Conservation (phyloP, 1,140 invertebrate species). For the Tetragonula clypearis region DNA sequence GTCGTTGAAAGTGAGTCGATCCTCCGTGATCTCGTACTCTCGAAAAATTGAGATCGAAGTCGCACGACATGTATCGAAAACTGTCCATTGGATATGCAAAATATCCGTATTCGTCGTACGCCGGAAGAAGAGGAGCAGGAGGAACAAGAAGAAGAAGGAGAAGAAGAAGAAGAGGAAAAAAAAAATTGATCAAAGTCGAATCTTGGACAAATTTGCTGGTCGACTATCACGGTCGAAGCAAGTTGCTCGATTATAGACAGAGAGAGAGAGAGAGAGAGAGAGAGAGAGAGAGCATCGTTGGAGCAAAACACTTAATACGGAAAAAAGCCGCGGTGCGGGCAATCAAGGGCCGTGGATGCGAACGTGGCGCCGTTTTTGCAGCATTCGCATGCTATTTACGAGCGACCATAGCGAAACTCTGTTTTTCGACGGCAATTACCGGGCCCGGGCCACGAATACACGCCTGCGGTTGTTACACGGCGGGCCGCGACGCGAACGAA, state of each 20-base stretch:
- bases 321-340: not conserved
- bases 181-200: not conserved
- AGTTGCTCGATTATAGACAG: slow-evolving; percentile 10
- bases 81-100: too few relatives aligned
- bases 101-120: too few relatives aligned
- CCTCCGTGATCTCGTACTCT: too few relatives aligned
- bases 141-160: not conserved
- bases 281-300: not conserved
- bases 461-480: slow-evolving; percentile 23
- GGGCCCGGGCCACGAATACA: slow-evolving; percentile 14
- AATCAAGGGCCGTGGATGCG: slow-evolving; percentile 21
- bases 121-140: too few relatives aligned
- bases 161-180: not conserved
- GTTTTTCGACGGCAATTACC: slow-evolving; percentile 48
- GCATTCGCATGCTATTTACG: slow-evolving; percentile 43
- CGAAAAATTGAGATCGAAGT: too few relatives aligned
- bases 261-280: too few relatives aligned
- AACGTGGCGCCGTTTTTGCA: slow-evolving; percentile 23
- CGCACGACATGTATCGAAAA: too few relatives aligned
- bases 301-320: slow-evolving; percentile 30
- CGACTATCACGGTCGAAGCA: not conserved
- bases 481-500: slow-evolving; percentile 23
- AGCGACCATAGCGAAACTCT: slow-evolving; percentile 23
- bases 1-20: not conserved
- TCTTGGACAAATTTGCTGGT: not conserved